These are phyloP conservation scores for Ochotona curzoniae DNA, from an alignment of 2,113 vertebrate genomes.

Conservation along the genomic window DNA sequence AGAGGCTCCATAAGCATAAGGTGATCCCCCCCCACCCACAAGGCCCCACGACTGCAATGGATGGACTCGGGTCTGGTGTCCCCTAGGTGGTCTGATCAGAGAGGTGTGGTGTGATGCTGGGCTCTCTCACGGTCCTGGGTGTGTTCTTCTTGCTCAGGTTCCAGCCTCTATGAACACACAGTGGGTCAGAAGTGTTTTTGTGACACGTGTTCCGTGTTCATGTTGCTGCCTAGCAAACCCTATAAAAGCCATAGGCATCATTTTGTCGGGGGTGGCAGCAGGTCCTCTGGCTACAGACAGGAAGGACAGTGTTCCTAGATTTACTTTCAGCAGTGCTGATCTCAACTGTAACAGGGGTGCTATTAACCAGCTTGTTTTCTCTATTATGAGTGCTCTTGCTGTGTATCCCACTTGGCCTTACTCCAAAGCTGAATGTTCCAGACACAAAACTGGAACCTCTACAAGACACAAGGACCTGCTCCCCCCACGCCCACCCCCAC, in stretches of 20 bases:
- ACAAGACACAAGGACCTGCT: not conserved
- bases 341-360: not conserved
- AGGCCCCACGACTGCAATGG: too few species aligned
- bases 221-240: not conserved
- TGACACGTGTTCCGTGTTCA: not conserved
- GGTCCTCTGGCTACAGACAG: not conserved
- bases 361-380: not conserved
- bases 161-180: not conserved
- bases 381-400: not conserved
- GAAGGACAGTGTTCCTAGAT: conserved; percentile 68
- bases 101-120: too few species aligned
- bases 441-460: not conserved
- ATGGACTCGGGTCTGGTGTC: too few species aligned
- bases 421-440: not conserved
- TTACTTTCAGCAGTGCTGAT: not conserved
- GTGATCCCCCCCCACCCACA: too few species aligned
- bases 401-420: not conserved
- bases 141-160: not conserved
- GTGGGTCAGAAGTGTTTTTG: not conserved
- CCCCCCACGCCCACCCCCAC: too few species aligned
- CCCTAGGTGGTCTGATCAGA: too few species aligned
- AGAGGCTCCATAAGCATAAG: too few species aligned
- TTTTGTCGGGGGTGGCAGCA: conserved; percentile 81
- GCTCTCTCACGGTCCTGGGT: too few species aligned
- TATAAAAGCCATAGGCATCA: not conserved